Percentiles rank a stretch among this genome's conserved stretches.
Conservation (phyloP, 2,797 vertebrate species). For the Onychomys torridus region DNA sequence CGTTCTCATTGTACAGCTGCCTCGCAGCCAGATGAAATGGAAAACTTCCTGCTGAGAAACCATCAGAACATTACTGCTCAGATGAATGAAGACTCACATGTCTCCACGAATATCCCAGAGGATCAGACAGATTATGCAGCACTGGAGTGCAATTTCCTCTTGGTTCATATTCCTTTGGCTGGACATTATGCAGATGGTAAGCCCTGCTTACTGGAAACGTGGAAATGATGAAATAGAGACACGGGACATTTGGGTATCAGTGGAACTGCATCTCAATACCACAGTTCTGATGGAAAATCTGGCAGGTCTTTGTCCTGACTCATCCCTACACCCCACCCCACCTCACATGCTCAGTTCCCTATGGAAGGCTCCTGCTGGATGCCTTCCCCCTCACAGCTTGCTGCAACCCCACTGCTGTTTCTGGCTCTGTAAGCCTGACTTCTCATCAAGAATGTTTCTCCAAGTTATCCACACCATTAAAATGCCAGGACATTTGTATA, state of each 20-base stretch:
- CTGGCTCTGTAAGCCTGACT: not conserved
- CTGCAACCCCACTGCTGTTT: not conserved
- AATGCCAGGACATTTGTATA: not conserved
- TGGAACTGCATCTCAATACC: conserved; percentile 44
- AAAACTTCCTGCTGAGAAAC: conserved; percentile 34
- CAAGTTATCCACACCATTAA: not conserved
- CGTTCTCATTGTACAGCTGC: not conserved
- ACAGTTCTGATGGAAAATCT: conserved; percentile 55
- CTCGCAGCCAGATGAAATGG: not conserved
- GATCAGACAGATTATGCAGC: not conserved
- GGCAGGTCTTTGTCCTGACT: not conserved
- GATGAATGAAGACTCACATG: conserved; percentile 63
- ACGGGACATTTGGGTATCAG: not conserved
- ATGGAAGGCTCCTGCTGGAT: not conserved
- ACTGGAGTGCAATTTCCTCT: conserved; percentile 65
- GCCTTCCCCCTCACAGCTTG: no score
- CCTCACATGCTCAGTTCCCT: accelerated
- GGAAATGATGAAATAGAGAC: conserved; percentile 66
- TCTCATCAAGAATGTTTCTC: not conserved
- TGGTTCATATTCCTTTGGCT: conserved; percentile 52
- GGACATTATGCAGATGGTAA: conserved; percentile 54
- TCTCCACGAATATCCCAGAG: conserved; percentile 41
- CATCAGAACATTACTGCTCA: not conserved
- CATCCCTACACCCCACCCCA: not conserved
- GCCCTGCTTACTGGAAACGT: conserved; percentile 54